Conservation (phyloP, 2,113 vertebrate genomes). For the Tylochromis polylepis region DNA sequence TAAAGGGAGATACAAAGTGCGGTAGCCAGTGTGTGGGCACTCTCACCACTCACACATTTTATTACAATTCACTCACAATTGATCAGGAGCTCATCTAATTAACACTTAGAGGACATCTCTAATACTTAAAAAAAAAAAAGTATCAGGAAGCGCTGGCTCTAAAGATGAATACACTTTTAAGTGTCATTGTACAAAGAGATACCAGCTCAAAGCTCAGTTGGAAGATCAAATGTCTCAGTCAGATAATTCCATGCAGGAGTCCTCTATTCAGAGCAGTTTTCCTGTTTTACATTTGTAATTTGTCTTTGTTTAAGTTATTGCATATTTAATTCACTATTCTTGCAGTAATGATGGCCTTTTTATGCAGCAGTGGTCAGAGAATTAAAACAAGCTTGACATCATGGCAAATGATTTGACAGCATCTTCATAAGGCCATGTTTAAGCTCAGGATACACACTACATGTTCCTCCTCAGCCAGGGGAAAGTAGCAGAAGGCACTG, state of each 20-base stretch:
- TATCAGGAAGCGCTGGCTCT: neutral
- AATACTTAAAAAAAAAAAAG: conserved; percentile 16
- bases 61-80: conserved; percentile 6
- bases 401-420: neutral
- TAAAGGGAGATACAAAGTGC: neutral
- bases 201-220: conserved; percentile 5
- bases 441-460: neutral
- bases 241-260: neutral
- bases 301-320: neutral
- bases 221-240: conserved; percentile 2
- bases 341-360: neutral
- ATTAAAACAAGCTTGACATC: neutral
- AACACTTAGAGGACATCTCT: neutral
- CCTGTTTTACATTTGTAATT: neutral
- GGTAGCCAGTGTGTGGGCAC: neutral
- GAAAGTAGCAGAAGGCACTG: neutral
- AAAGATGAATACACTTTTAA: conserved; percentile 7
- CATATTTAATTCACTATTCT: conserved; percentile 9
- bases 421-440: neutral
- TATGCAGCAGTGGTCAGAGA: neutral
- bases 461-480: neutral
- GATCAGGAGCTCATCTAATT: conserved; percentile 31
- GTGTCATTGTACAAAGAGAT: conserved; percentile 15
- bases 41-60: conserved; percentile 27
- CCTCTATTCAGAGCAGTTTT: neutral